Evolutionary conservation across 2,797 vertebrate genomes (phyloP), one percentile per base, ranked within the genome.

Genomic region (Crenichthys baileyi): DNA sequence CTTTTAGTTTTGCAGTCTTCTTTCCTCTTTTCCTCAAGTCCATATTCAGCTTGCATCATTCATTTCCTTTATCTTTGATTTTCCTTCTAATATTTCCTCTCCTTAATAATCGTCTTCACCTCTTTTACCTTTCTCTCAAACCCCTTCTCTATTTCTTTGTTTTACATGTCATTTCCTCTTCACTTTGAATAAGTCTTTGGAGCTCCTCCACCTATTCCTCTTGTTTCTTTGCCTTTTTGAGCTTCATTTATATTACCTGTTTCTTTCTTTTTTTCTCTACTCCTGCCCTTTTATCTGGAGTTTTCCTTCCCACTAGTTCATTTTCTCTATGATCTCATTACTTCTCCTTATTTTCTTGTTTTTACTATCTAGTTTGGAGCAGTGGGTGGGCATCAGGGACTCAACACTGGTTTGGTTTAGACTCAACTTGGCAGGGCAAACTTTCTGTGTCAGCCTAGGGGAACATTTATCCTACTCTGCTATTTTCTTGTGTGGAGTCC

Each of bases 401-500:
- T 67, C 20, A 67, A 36, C 20, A 12, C 63, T 67, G 9, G 63
- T 24, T 41, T 41, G 63, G 36, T 39, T 36, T 3, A 67, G 63
- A 6, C 55, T n/a, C 24, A 44, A 41, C 63, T 67, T 67, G 63
- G 63, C 29, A 63, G 31, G 20, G 31, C 29, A 67, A 67, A 67
- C 63, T 67, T 67, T 67, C 36, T 67, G 63, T 65, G 61, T 41
- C 36, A 41, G 63, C 63, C 63, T 67, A 36, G 7, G 63, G 63
- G 63, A 67, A 36, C 36, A 24, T 22, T 67, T 67, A 41, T 67
- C 36, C 63, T 67, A 41, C 20, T 9, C 63, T 12, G 9, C 31
- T 67, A 20, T 41, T 41, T 22, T 67, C 26, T 67, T 4, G 9
- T 41, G 63, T 11, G 63, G 20, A 20, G 31, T 67, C 63, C 63